Evolutionary conservation across 2,888 invertebrate genomes (phyloP).

Genomic region (Syrista parreyssii): DNA sequence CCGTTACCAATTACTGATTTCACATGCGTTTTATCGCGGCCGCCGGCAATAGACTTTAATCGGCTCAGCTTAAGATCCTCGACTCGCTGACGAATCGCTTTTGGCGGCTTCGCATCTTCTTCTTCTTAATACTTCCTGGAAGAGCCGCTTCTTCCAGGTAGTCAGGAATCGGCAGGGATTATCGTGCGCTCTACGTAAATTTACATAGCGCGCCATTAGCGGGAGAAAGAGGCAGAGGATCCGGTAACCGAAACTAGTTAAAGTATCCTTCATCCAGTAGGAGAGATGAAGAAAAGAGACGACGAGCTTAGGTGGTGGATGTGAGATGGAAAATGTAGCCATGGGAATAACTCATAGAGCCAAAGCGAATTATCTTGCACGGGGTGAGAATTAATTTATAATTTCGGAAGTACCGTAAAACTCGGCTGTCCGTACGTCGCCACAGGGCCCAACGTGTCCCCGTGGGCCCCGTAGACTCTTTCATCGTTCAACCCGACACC

Average conservation of each 20-base stretch:
- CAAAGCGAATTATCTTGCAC: neutral
- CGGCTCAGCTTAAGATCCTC: slow-evolving; percentile 1
- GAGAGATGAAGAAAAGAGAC: neutral
- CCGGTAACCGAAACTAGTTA: neutral
- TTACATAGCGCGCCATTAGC: neutral
- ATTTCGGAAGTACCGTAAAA: slow-evolving; percentile 53
- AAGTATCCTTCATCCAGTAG: neutral
- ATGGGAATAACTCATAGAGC: neutral
- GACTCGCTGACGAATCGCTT: neutral
- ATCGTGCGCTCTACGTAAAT: neutral
- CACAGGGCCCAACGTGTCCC: slow-evolving; percentile 30
- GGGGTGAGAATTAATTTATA: slow-evolving; percentile 53
- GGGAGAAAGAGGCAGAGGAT: neutral
- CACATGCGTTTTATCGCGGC: slow-evolving; percentile 1
- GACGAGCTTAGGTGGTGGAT: neutral
- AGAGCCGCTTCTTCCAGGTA: neutral
- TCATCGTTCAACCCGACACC: neutral
- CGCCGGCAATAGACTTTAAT: slow-evolving; percentile 2
- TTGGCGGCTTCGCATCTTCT: slow-evolving; percentile 2
- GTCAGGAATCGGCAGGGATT: neutral
- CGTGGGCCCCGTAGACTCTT: neutral
- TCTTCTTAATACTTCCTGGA: neutral
- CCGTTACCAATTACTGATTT: slow-evolving; percentile 12
- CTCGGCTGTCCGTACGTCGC: slow-evolving; percentile 39
- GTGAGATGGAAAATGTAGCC: neutral